phyloP scores from a whole-genome alignment of 1,140 invertebrate species.

The Luehdorfia chinensis region DNA sequence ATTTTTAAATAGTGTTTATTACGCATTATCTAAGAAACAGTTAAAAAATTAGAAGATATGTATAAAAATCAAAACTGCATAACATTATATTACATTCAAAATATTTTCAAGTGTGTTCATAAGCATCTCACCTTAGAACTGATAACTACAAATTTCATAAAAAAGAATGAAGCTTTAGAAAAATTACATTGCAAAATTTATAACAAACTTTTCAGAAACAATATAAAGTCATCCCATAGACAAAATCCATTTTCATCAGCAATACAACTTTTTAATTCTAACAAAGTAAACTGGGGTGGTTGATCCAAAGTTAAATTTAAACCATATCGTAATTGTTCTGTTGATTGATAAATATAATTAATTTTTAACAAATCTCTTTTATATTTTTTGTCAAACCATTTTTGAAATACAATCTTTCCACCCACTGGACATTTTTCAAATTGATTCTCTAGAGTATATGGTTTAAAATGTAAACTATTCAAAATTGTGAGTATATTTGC shows the following conservation, averaged over 20 bases:
- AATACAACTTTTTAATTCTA: constrained; percentile 45
- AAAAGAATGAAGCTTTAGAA: not conserved
- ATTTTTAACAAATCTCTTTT: constrained; percentile 45
- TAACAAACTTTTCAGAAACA: constrained; percentile 27
- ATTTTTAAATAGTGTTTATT: too few relatives aligned
- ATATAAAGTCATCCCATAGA: constrained; percentile 49
- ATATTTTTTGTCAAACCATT: constrained; percentile 36
- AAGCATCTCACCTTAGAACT: too few relatives aligned
- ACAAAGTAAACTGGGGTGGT: constrained; percentile 35
- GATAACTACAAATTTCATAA: too few relatives aligned
- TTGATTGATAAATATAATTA: constrained; percentile 53
- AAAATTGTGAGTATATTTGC: constrained; percentile 33
- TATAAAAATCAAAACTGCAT: too few relatives aligned
- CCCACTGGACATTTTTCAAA: constrained; percentile 51
- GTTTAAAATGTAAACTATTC: constrained; percentile 35
- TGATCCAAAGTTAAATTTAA: constrained; percentile 27
- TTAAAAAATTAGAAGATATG: too few relatives aligned
- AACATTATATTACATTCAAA: too few relatives aligned
- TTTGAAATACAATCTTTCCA: constrained; percentile 64
- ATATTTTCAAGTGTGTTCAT: too few relatives aligned
- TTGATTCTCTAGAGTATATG: constrained; percentile 33
- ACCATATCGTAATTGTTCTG: constrained; percentile 41
- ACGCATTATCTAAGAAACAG: too few relatives aligned
- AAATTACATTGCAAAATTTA: too few relatives aligned
- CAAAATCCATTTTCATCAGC: constrained; percentile 44